Evolutionary conservation across 2,797 vertebrate species (phyloP).

Genomic region (Iguana delicatissima): DNA sequence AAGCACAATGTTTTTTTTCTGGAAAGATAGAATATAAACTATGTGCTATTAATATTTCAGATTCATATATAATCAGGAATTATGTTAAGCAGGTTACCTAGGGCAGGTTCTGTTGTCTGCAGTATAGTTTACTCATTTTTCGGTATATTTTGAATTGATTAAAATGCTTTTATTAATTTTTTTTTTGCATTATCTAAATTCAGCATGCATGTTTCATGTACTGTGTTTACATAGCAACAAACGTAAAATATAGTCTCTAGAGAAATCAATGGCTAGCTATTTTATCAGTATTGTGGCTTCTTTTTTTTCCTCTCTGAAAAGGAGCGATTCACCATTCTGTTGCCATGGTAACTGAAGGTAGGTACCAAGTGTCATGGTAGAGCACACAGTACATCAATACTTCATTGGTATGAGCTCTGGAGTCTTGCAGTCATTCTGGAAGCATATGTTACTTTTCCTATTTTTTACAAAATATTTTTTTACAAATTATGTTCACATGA

Average conservation of each 20-base stretch:
- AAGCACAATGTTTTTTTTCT: neutral
- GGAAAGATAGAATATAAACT: neutral
- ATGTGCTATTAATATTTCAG: neutral
- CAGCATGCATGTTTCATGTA: neutral
- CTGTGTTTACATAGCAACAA: neutral
- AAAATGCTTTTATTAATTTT: neutral
- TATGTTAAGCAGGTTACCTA: neutral
- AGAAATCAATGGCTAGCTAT: slow-evolving; percentile 20
- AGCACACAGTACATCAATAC: neutral
- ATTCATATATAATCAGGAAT: neutral
- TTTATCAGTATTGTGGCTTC: neutral
- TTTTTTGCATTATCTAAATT: neutral
- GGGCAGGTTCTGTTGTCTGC: neutral
- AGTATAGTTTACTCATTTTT: neutral
- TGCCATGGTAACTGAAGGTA: slow-evolving; percentile 39
- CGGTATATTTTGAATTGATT: neutral
- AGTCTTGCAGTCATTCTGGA: neutral
- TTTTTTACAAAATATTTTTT: no score
- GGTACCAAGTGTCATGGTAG: neutral
- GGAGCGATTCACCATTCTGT: slow-evolving; percentile 3
- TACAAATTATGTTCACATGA: neutral
- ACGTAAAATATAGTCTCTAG: neutral
- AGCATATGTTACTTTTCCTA: neutral
- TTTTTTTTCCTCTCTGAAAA: neutral
- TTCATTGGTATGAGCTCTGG: neutral